Base-by-base conservation (phyloP, 2,888 invertebrate genomes). In the Pemphredon lugubris region DNA sequence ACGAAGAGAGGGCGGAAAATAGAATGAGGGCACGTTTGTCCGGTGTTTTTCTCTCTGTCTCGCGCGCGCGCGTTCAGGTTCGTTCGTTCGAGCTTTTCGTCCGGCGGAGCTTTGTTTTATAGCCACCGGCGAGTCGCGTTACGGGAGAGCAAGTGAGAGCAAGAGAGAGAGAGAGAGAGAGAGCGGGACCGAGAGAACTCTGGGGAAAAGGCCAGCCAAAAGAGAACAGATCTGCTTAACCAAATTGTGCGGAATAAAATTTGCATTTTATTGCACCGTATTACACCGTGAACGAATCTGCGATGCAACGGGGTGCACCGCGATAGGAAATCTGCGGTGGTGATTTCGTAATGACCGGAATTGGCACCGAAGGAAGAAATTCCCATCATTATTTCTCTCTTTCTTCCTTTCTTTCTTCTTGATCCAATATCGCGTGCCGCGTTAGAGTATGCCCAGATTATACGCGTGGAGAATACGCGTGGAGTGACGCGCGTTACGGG, bases 221-320 rank as follows among this genome's bases (percentile, higher is more conserved):
- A 44, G 45, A 40, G 21, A 40, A 16, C 23, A 21, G 60, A 50
- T 11, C 57, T 57, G 44, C 57, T 57, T 57, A 57, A 57, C 57
- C 57, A 55, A 67, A 74, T 74, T 61, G 66, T 32, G 57, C 64
- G 70, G 67, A 68, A 70, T 73, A 73, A 77, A 77, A 77, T 72
- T 72, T 69, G 70, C 72, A 78, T 78, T 75, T 77, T 73, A 77
- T 77, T 77, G 73, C 73, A 50, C 61, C 40, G 67, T 64, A 77
- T 75, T 75, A n/a, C n/a, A n/a, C n/a, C 68, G 68, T 40, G 16
- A 16, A 50, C 67, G 44, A 67, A 67, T 50, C 30, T 26, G 18
- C 64, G 45, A 47, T n/a, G 20, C 50, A 16, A 30, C 21, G 42
- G 20, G 13, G 18, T 34, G 18, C 14, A 18, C 18, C 34, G 16